These are phyloP conservation scores for Sarcophaga peregrina DNA, from an alignment of 1,140 invertebrate genomes.

Conservation along the genomic window DNA sequence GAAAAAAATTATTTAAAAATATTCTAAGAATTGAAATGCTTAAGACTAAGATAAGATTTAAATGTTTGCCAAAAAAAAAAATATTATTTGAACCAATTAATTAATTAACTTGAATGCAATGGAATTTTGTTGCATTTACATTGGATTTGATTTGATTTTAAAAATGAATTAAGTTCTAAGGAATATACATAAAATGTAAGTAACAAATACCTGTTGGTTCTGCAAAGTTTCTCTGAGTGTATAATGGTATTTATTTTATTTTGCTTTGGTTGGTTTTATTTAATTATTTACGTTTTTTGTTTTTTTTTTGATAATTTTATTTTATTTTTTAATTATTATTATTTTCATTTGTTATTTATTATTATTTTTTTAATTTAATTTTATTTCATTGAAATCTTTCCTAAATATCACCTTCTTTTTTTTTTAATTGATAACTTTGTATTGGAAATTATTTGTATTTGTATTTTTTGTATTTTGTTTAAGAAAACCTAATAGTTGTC, in stretches of 20 bases:
- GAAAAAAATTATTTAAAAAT: not conserved
- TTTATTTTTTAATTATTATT: constrained; percentile 2
- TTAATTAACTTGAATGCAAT: not conserved
- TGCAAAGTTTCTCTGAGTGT: constrained; percentile 59
- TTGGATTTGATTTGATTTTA: too few species aligned
- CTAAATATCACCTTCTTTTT: constrained; percentile 18
- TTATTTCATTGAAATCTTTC: not conserved
- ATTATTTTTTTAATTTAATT: constrained; percentile 19
- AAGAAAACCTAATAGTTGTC: constrained; percentile 31
- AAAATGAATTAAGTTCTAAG: not conserved
- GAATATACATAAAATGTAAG: too few species aligned
- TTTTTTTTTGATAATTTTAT: constrained; percentile 24
- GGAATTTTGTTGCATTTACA: too few species aligned
- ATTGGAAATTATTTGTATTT: constrained; percentile 30
- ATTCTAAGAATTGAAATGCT: not conserved
- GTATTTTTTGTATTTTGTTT: not conserved
- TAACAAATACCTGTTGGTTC: constrained; percentile 58
- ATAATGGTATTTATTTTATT: constrained; percentile 47
- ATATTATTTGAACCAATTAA: not conserved
- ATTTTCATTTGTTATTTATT: not conserved
- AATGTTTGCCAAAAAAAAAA: not conserved
- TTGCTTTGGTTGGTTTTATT: constrained; percentile 49
- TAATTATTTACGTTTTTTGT: constrained; percentile 42
- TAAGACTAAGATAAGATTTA: constrained; percentile 1
- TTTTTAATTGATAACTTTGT: too few species aligned